Base-by-base conservation (phyloP, 2,888 invertebrate genomes). In the Drosophila infuscata region DNA sequence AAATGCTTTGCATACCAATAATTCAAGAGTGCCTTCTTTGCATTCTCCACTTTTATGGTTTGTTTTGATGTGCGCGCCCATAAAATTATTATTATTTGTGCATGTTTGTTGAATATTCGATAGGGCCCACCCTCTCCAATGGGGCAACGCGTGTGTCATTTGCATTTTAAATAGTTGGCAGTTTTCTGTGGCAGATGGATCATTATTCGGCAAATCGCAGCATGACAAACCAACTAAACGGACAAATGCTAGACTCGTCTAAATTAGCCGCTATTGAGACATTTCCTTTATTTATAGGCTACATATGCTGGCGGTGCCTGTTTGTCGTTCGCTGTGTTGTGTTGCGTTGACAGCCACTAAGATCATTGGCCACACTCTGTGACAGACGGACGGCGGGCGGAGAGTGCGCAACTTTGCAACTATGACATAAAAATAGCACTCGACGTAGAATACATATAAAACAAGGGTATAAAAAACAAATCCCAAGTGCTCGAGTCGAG, bases 1-100 rank as follows among this genome's bases (percentile, higher is more conserved):
- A 87, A 89, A 76, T 73, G 89, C 70, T 87, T 87, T 87, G 89
- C 85, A 87, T 87, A 87, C 88, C 74, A 86, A 86, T 82, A 63
- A 61, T 49, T 35, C 20, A 35, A 32, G 56, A 56, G 30, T 38
- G 49, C 30, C 38, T 25, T 17, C 46, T 46, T 15, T 9, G 43
- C 29, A 46, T 15, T 60, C 49, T 54, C 9, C 75, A 59, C 32
- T 38, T 67, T 77, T 66, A 74, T 83, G 68, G 65, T 56, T 62
- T 69, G 58, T 35, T 70, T 70, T 48, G 70, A 68, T 70, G 62
- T 30, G 68, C 56, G 36, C 41, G 51, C 63, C 74, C 66, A 70
- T 61, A 63, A 74, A 69, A 69, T 73, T 51, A 80, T 71, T 56
- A 80, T 71, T 68, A 74, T 76, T 70, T 82, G 64, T 70, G 66